Percentiles rank a stretch among this genome's conserved stretches.
These are phyloP conservation scores for Orthosia gothica DNA, from an alignment of 2,888 invertebrate species.

Conservation along the genomic window DNA sequence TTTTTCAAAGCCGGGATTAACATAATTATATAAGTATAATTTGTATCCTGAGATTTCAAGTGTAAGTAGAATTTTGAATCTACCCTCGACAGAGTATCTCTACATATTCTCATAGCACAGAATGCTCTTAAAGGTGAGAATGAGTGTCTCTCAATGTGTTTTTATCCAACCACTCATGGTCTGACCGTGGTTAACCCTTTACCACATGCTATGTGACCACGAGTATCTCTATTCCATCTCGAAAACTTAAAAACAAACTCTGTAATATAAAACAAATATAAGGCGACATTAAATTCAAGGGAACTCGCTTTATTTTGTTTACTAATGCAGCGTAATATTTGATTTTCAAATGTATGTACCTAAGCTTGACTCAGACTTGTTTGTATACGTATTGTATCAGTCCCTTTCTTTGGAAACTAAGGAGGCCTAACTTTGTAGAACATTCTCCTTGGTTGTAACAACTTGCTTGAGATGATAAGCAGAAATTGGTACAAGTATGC, in stretches of 20 bases:
- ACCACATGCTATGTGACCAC: too few relatives aligned
- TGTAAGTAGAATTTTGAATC: too few relatives aligned
- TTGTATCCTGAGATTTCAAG: not conserved
- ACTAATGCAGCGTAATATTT: slow-evolving; percentile 72
- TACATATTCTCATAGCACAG: too few relatives aligned
- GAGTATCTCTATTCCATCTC: too few relatives aligned
- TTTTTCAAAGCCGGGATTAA: not conserved
- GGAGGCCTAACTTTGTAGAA: slow-evolving; percentile 46
- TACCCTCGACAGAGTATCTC: too few relatives aligned
- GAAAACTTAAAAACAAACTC: too few relatives aligned
- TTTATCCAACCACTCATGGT: too few relatives aligned
- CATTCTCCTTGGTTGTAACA: slow-evolving; percentile 28
- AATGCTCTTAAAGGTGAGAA: too few relatives aligned
- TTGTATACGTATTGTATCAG: slow-evolving; percentile 63
- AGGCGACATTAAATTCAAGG: slow-evolving; percentile 67
- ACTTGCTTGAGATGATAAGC: slow-evolving; percentile 50
- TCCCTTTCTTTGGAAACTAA: slow-evolving; percentile 50
- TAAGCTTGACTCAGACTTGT: slow-evolving; percentile 67
- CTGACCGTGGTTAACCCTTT: too few relatives aligned
- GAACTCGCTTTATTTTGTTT: slow-evolving; percentile 74
- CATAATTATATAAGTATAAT: slow-evolving; percentile 6
- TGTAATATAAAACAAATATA: too few relatives aligned
- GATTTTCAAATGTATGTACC: slow-evolving; percentile 71
- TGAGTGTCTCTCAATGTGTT: too few relatives aligned
- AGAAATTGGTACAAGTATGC: slow-evolving; percentile 6